Percentiles rank a stretch among this genome's conserved stretches.
phyloP scores from a whole-genome alignment of 2,113 vertebrate species.

The Grantiella picta region DNA sequence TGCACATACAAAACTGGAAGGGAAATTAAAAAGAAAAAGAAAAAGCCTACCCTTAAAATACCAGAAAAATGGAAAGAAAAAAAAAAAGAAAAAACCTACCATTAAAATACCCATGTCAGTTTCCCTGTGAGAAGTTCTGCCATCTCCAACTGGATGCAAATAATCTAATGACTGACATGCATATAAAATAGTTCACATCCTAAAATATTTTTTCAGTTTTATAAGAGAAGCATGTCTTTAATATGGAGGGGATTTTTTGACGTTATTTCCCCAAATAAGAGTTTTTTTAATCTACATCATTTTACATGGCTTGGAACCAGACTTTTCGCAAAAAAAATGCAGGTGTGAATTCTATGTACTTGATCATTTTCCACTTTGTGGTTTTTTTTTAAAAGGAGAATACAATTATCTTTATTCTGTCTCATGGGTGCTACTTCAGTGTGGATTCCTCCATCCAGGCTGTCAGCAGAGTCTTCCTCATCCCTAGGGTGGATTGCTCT shows the following conservation, averaged over 20 bases:
- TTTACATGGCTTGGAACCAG: background rate
- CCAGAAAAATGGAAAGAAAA: conserved; percentile 4
- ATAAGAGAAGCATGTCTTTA: background rate
- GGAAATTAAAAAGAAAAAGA: background rate
- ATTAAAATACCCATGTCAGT: conserved; percentile 3
- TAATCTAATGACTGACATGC: background rate
- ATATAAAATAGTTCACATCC: background rate
- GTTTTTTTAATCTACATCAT: conserved; percentile 8
- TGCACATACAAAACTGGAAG: conserved; percentile 33
- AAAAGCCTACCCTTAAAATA: conserved; percentile 22
- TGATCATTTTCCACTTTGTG: background rate
- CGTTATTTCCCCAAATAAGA: background rate
- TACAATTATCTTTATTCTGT: background rate
- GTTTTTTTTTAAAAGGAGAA: background rate
- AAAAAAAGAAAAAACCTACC: background rate
- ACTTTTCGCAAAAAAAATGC: background rate
- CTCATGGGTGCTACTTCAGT: background rate
- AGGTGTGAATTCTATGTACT: background rate
- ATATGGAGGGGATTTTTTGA: background rate
- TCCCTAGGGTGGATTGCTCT: background rate
- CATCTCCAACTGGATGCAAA: background rate
- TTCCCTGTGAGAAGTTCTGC: background rate
- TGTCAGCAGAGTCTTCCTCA: background rate
- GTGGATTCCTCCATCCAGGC: background rate
- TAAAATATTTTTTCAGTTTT: background rate